Evolutionary conservation across 1,140 invertebrate species (phyloP), one percentile per base, ranked within the genome.

Genomic region (Cydia pomonella): DNA sequence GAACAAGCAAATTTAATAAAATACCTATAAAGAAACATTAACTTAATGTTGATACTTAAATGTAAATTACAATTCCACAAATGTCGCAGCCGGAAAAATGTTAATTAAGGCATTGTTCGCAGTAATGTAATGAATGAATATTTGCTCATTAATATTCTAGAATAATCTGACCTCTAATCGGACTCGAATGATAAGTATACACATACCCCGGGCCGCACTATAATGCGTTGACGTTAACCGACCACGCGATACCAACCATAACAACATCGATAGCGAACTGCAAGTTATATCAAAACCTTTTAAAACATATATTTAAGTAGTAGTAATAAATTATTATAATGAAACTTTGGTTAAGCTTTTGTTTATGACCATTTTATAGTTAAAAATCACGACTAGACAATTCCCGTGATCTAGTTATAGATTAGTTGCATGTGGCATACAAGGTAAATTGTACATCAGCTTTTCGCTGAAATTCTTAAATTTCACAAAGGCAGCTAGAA

Each of bases 141-240:
- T 69, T 18, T 33, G 64, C 29, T 69, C 64, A 69, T 69, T 2
- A 69, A 38, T 69, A 69, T 69, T 69, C 64, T 69, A 69, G 16
- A 38, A 69, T 41, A 38, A 5, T 29, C 1, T 33, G 27, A 69
- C 29, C 27, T 69, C 64, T 29, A 69, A 18, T 33, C 29, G 64
- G 29, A 69, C 64, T 38, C 64, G 64, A 69, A 69, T 33, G 64
- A 69, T 69, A 69, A 69, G 64, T 69, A 69, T 10, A n/a, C 64
- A 10, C 16, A 69, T 27, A 66, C 10, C 13, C 63, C 23, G 63
- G 16, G 29, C 29, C 18, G 4, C 33, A 38, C 53, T 18, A 59
- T 59, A 59, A 18, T 50, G 47, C 47, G n/a, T 12, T 50, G 18
- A n/a, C 47, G 9, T 3, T 16, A 3, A 47, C 16, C 44, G 47